Evolutionary conservation across 2,797 vertebrate genomes (phyloP).

Genomic region (Oophaga sylvatica): DNA sequence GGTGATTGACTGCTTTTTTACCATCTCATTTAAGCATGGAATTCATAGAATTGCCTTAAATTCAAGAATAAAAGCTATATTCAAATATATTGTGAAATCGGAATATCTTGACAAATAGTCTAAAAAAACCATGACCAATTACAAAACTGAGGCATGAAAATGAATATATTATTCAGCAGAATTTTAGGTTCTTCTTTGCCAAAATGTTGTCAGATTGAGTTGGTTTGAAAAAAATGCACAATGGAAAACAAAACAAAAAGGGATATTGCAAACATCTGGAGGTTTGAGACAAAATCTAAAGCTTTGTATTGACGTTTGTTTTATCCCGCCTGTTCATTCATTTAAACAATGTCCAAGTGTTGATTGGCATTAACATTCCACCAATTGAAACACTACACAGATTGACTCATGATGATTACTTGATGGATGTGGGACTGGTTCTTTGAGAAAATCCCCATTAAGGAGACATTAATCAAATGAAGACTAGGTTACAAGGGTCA

Average conservation of each 20-base stretch:
- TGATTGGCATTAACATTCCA: slow-evolving; percentile 38
- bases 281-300: neutral
- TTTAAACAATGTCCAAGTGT: slow-evolving; percentile 16
- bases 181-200: neutral
- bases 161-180: slow-evolving; percentile 11
- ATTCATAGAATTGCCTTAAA: slow-evolving; percentile 4
- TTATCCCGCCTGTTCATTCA: neutral
- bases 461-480: slow-evolving; percentile 30
- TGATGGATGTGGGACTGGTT: slow-evolving; percentile 35
- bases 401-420: slow-evolving; percentile 22
- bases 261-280: slow-evolving; percentile 19
- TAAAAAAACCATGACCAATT: neutral
- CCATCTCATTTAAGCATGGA: neutral
- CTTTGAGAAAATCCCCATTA: slow-evolving; percentile 6
- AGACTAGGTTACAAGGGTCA: slow-evolving; percentile 45
- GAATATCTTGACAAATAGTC: neutral
- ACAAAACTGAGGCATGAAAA: neutral
- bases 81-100: slow-evolving; percentile 29
- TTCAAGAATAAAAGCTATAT: slow-evolving; percentile 30
- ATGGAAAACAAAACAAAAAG: neutral
- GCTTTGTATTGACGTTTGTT: neutral
- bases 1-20: neutral
- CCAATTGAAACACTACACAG: slow-evolving; percentile 20
- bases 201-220: neutral
- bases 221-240: neutral